Evolutionary conservation across 2,113 vertebrate species (phyloP), one percentile per base, ranked within the genome.

Genomic region (Sorex fumeus): DNA sequence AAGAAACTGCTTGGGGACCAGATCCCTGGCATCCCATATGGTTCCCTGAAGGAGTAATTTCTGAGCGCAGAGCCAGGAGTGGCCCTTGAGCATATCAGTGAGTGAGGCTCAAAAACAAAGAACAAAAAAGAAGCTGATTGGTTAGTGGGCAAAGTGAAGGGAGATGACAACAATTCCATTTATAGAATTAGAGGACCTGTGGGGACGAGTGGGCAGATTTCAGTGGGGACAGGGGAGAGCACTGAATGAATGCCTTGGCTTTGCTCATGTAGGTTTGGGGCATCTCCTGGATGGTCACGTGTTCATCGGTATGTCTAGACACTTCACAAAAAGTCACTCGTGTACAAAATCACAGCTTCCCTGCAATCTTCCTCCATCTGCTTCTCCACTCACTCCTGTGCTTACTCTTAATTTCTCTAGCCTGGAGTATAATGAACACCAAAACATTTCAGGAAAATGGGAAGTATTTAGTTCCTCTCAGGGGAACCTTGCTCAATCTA

Each of bases 371-470:
- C 45, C 60, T 18, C 19, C 0, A 1, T 74, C 57, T 67, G 45
- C 30, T 74, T n/a, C n/a, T 88, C 28, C 47, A 12, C 64, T 94
- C 27, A 30, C n/a, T 40, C 32, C 36, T 43, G 18, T 62, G 36
- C 27, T 30, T 88, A 34, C 75, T 45, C 19, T 62, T 74, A 45
- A 74, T 30, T 94, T 75, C 67, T 69, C 82, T 88, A 80, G 70
- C 36, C 70, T 43, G 16, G 70, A 74, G 28, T 85, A n/a, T 78
- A 66, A 45, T 43, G 87, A 91, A 67, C n/a, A 83, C 13, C 25
- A 80, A 47, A n/a, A 75, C 74, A 88, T 75, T 86, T 81, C 50
- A 90, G 82, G 66, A 77, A 90, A 57, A 95, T 64, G 50, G 64
- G 69, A 82, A 77, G 32, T 72, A 53, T 50, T 82, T 86, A 43